Evolutionary conservation across 2,797 vertebrate species (phyloP).

Genomic region (Pseudopleuronectes americanus): DNA sequence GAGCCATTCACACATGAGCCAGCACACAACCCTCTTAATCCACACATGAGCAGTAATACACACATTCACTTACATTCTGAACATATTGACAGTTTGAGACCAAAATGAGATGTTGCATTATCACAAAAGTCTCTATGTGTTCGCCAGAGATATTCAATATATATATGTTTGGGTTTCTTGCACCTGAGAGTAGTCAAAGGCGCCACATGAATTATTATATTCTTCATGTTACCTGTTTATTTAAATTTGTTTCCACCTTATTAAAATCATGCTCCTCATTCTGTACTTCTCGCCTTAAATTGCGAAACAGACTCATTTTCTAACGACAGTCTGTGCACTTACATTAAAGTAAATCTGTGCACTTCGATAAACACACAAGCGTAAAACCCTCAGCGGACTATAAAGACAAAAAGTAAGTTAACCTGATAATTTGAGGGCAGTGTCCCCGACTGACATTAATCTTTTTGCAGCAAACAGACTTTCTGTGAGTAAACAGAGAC

Average conservation of each 20-base stretch:
- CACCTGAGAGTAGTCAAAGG: not conserved
- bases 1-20: conserved; percentile 27
- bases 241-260: not conserved
- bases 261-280: not conserved
- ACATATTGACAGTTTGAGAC: not conserved
- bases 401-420: conserved; percentile 8
- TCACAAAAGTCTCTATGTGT: no score
- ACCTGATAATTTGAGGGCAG: not conserved
- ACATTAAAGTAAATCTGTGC: not conserved
- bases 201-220: not conserved
- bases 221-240: not conserved
- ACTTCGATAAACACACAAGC: not conserved
- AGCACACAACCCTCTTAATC: not conserved
- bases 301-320: not conserved
- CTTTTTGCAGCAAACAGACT: not conserved
- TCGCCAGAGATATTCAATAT: no score
- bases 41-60: not conserved
- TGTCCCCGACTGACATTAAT: not conserved
- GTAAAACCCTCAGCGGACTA: not conserved
- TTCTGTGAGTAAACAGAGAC: not conserved
- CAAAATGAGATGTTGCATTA: no score
- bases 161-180: no score
- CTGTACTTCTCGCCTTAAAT: not conserved
- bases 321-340: conserved; percentile 13
- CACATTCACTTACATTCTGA: not conserved